Percentiles rank a stretch among this genome's conserved stretches.
These are phyloP conservation scores for Rhinoderma darwinii DNA, from an alignment of 2,113 vertebrate genomes.

Conservation along the genomic window DNA sequence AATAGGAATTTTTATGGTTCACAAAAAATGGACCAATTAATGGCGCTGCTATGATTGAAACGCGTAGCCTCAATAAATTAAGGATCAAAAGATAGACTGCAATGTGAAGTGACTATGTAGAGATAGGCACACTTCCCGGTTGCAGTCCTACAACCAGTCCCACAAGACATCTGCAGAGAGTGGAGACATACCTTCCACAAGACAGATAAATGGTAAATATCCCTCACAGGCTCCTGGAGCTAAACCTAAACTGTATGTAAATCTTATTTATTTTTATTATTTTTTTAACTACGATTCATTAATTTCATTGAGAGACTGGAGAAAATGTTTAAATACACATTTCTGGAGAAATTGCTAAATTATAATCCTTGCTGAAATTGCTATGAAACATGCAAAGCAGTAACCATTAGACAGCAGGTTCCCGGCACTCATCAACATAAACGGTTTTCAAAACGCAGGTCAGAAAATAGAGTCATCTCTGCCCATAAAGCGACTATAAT, in stretches of 20 bases:
- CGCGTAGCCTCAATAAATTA: too few relatives aligned
- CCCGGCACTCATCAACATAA: background rate
- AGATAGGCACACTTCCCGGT: background rate
- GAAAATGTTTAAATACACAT: conserved; percentile 17
- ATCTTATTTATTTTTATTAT: background rate
- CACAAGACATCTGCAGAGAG: too few relatives aligned
- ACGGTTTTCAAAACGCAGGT: background rate
- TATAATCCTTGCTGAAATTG: conserved; percentile 3
- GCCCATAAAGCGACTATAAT: background rate
- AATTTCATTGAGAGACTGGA: conserved; percentile 24
- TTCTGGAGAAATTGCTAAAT: conserved; percentile 44
- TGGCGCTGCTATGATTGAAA: too few relatives aligned
- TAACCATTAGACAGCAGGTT: conserved; percentile 26
- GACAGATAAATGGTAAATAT: background rate
- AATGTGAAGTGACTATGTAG: background rate
- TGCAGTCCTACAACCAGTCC: background rate
- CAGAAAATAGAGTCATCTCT: background rate
- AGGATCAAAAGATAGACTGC: too few relatives aligned
- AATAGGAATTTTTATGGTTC: too few relatives aligned
- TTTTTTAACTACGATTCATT: background rate
- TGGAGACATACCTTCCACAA: background rate
- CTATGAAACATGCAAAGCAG: conserved; percentile 3
- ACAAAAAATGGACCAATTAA: too few relatives aligned
- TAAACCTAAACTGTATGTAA: background rate
- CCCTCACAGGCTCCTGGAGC: background rate